phyloP scores from a whole-genome alignment of 1,140 invertebrate genomes.

The Cherax quadricarinatus region DNA sequence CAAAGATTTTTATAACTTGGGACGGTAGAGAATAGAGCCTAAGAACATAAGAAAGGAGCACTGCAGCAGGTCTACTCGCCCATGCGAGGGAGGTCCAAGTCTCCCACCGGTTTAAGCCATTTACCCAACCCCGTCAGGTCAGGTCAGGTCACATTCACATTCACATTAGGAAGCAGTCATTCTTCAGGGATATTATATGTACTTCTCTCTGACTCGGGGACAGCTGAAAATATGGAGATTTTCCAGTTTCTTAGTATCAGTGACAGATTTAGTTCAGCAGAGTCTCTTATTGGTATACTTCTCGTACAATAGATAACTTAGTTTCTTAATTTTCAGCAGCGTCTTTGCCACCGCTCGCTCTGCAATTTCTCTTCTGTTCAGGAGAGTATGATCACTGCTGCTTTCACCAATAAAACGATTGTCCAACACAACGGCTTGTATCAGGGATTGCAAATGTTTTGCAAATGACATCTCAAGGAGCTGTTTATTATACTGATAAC shows the following conservation, averaged over 20 bases:
- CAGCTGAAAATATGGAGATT: slow-evolving; percentile 30
- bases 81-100: too few species aligned
- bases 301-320: not conserved
- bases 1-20: too few species aligned
- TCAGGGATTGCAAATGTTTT: not conserved
- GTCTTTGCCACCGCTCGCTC: slow-evolving; percentile 17
- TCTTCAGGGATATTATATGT: slow-evolving; percentile 9
- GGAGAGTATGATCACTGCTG: slow-evolving; percentile 16
- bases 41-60: too few species aligned
- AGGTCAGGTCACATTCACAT: too few species aligned
- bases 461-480: slow-evolving; percentile 37
- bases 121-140: too few species aligned
- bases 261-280: slow-evolving; percentile 25
- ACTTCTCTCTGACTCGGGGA: slow-evolving; percentile 41
- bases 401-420: not conserved
- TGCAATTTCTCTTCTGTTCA: slow-evolving; percentile 30
- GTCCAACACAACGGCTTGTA: not conserved
- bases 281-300: slow-evolving; percentile 1
- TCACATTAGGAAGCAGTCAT: slow-evolving; percentile 37
- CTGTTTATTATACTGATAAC: slow-evolving; percentile 14
- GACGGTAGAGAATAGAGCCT: too few species aligned
- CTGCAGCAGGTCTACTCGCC: too few species aligned
- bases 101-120: too few species aligned
- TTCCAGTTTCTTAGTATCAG: slow-evolving; percentile 24
- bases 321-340: slow-evolving; percentile 21